These are phyloP conservation scores for Pinna nobilis DNA, from an alignment of 1,140 invertebrate genomes.

Conservation along the genomic window DNA sequence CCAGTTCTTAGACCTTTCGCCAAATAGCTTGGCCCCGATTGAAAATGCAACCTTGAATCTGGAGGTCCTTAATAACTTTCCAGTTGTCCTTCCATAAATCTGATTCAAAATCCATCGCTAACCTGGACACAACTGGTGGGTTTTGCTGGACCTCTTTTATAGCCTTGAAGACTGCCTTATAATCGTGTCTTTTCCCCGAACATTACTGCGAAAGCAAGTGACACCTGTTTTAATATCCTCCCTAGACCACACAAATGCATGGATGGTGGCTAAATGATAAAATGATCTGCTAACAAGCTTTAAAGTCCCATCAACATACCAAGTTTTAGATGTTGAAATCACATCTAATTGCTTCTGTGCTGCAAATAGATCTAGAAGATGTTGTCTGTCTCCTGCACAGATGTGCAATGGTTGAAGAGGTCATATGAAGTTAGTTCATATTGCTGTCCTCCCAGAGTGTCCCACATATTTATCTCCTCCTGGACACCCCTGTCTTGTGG, in stretches of 20 bases:
- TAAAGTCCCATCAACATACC: background rate
- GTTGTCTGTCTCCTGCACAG: background rate
- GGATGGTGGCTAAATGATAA: background rate
- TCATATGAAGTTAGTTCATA: too few relatives aligned
- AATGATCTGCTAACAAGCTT: background rate
- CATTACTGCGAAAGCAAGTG: background rate
- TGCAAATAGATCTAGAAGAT: background rate
- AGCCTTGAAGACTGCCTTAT: too few relatives aligned
- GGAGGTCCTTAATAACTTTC: background rate
- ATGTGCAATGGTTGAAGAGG: too few relatives aligned
- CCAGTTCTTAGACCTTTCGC: background rate
- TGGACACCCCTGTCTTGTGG: too few relatives aligned
- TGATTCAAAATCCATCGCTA: constrained; percentile 4
- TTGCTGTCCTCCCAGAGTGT: too few relatives aligned
- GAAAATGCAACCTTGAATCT: constrained; percentile 23
- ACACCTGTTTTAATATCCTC: background rate
- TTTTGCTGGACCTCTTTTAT: background rate
- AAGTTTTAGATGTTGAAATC: background rate
- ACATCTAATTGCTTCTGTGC: background rate
- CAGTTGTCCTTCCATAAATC: constrained; percentile 4
- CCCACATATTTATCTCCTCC: too few relatives aligned
- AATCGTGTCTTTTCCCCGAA: background rate
- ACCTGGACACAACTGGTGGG: background rate
- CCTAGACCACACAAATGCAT: background rate
- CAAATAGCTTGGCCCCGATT: constrained; percentile 14